phyloP scores from a whole-genome alignment of 2,113 vertebrate species.

The Engystomops pustulosus region DNA sequence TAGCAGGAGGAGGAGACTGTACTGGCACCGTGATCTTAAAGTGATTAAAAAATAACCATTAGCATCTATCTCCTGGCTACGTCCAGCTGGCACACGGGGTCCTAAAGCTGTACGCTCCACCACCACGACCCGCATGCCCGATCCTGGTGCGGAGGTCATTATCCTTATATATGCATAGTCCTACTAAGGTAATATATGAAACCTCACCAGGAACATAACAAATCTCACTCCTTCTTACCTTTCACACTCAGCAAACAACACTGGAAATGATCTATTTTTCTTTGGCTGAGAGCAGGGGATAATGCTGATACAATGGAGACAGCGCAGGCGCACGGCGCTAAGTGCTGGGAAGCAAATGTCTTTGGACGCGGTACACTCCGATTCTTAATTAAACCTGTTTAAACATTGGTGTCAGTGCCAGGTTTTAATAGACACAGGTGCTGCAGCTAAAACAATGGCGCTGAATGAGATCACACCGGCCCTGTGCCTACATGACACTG shows the following conservation, averaged over 20 bases:
- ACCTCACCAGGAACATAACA: background rate
- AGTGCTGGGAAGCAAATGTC: conserved; percentile 14
- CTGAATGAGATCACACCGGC: background rate
- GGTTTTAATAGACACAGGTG: conserved; percentile 28
- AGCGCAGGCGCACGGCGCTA: background rate
- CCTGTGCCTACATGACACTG: background rate
- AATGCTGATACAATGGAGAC: background rate
- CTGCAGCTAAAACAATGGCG: conserved; percentile 1
- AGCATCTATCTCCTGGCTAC: too few species aligned
- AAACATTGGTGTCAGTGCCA: background rate
- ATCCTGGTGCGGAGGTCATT: background rate
- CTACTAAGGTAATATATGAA: background rate
- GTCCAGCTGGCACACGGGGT: background rate
- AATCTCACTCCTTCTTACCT: background rate
- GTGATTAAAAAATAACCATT: too few species aligned
- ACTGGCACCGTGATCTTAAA: too few species aligned
- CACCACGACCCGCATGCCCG: background rate
- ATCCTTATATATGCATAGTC: background rate
- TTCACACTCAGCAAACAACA: too few species aligned
- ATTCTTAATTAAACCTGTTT: conserved; percentile 28
- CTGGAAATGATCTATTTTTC: background rate
- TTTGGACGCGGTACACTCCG: background rate
- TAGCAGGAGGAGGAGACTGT: too few species aligned
- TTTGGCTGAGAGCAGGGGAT: background rate
- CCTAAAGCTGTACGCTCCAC: background rate